Evolutionary conservation across 2,113 vertebrate species (phyloP).

Genomic region (Chiloscyllium plagiosum): DNA sequence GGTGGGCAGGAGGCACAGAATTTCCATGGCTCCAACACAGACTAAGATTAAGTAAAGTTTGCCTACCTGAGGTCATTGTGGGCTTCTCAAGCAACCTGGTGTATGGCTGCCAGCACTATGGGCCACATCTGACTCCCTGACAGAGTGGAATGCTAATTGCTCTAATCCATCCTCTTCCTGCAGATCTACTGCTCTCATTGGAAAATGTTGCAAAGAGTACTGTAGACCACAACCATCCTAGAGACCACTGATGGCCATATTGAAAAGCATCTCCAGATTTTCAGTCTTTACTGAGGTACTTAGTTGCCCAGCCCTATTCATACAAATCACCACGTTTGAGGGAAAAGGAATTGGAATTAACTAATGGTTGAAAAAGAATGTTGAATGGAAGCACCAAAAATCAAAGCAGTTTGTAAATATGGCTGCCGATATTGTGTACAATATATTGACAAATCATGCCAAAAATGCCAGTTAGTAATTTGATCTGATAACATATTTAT

Average conservation of each 20-base stretch:
- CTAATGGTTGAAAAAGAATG: neutral
- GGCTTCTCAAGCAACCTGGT: neutral
- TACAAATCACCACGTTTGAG: neutral
- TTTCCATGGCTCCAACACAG: neutral
- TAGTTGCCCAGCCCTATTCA: neutral
- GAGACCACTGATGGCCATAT: neutral
- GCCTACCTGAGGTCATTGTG: neutral
- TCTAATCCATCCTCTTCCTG: neutral
- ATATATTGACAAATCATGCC: neutral
- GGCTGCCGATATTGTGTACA: neutral
- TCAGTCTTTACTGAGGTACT: neutral
- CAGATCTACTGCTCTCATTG: neutral
- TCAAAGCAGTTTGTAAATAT: neutral
- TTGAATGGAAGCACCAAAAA: neutral
- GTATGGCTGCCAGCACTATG: neutral
- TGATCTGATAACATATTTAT: slow-evolving; percentile 12
- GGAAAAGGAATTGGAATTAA: neutral
- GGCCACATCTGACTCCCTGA: neutral
- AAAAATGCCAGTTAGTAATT: neutral
- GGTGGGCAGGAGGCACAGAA: neutral
- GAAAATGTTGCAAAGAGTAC: neutral
- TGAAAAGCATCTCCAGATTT: neutral
- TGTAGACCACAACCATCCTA: neutral
- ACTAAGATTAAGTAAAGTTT: neutral
- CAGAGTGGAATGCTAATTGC: neutral